Conservation (phyloP, 2,113 vertebrate species). For the Microtus pennsylvanicus region DNA sequence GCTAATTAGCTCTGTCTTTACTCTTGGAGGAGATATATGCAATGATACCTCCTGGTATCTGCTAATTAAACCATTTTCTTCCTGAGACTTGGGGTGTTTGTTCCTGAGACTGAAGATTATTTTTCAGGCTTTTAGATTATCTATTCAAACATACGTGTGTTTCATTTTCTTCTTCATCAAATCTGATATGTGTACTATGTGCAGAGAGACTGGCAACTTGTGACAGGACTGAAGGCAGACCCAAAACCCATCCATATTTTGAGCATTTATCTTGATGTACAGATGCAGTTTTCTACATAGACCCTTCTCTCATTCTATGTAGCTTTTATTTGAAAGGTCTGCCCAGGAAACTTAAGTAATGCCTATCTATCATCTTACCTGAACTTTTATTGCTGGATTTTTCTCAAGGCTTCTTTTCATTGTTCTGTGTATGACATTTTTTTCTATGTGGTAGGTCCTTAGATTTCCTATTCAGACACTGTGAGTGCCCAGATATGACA, state of each 20-base stretch:
- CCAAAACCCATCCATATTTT: not conserved
- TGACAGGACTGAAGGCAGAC: not conserved
- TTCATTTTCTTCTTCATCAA: constrained; percentile 44
- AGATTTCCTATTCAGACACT: not conserved
- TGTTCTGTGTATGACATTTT: too few relatives aligned
- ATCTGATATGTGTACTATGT: not conserved
- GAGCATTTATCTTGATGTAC: not conserved
- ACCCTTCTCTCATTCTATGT: not conserved
- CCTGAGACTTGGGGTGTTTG: not conserved
- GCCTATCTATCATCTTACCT: not conserved
- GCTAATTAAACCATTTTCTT: not conserved
- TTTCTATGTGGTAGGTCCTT: not conserved
- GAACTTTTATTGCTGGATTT: not conserved
- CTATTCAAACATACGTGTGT: not conserved
- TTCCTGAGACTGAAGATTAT: not conserved
- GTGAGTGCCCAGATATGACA: not conserved
- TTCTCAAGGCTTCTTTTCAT: not conserved
- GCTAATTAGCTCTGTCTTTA: not conserved
- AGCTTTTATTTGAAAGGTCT: not conserved
- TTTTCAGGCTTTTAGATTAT: not conserved
- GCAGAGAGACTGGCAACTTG: not conserved
- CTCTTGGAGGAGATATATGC: not conserved
- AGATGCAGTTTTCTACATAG: not conserved
- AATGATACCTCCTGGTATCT: not conserved
- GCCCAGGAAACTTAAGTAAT: not conserved